These are phyloP conservation scores for Stenchaetothrips biformis DNA, from an alignment of 2,888 invertebrate species.

Conservation along the genomic window DNA sequence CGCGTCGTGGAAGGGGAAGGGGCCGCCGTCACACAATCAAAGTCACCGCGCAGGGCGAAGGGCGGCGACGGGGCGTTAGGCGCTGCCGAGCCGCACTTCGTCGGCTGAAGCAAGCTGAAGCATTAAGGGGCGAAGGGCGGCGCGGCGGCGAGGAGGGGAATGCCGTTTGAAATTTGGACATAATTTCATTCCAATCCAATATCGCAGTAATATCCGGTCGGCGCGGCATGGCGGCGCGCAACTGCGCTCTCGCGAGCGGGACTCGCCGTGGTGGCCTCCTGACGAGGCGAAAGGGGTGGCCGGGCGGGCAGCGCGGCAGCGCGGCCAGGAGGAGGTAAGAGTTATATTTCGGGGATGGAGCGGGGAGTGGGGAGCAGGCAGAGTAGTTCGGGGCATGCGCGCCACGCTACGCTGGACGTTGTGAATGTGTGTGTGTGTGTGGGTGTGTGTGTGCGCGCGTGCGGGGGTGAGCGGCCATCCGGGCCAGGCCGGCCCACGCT, in stretches of 20 bases:
- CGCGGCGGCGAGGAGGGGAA: neutral
- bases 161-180: slow-evolving; percentile 21
- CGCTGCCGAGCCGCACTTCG: too few species aligned
- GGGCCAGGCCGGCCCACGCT: neutral
- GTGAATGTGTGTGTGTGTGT: too few species aligned
- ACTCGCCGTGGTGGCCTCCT: neutral
- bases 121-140: too few species aligned
- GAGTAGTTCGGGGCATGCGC: slow-evolving; percentile 15
- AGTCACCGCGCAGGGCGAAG: too few species aligned
- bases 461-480: too few species aligned
- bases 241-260: neutral
- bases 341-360: slow-evolving; percentile 1
- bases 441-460: too few species aligned
- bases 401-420: neutral
- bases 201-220: slow-evolving; percentile 11
- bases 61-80: too few species aligned
- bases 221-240: neutral
- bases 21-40: too few species aligned
- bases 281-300: neutral
- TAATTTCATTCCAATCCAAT: slow-evolving; percentile 25
- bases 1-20: too few species aligned
- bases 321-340: neutral
- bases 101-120: too few species aligned
- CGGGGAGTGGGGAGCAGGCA: neutral
- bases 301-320: neutral